These are phyloP conservation scores for Orussus abietinus DNA, from an alignment of 1,140 invertebrate genomes.

Conservation along the genomic window DNA sequence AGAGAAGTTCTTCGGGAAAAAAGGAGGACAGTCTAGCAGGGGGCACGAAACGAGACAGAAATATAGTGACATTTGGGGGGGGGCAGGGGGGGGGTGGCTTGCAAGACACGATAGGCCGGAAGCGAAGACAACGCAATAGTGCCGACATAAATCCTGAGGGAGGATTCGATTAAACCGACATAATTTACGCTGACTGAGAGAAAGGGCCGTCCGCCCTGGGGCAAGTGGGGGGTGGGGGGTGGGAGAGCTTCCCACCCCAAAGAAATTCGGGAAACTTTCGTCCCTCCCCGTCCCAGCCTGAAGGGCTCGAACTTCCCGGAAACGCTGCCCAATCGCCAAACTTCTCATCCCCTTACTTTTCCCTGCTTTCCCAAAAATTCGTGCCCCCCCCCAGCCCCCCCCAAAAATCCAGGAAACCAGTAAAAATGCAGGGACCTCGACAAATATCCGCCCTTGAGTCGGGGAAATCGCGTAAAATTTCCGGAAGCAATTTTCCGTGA, in stretches of 20 bases:
- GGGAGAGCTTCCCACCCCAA: background rate
- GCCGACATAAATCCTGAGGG: slow-evolving; percentile 39
- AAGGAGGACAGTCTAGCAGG: slow-evolving; percentile 12
- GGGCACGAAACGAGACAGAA: slow-evolving; percentile 9
- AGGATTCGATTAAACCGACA: slow-evolving; percentile 47
- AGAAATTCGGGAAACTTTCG: slow-evolving; percentile 1
- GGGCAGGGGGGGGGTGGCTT: background rate
- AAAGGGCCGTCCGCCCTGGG: background rate
- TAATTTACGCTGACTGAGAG: slow-evolving; percentile 37
- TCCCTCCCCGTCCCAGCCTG: slow-evolving; percentile 8
- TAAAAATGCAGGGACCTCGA: slow-evolving; percentile 16
- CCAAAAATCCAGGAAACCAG: slow-evolving; percentile 16
- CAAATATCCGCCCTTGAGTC: slow-evolving; percentile 5
- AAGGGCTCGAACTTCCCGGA: slow-evolving; percentile 27
- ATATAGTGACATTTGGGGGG: slow-evolving; percentile 8
- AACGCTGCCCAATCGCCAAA: slow-evolving; percentile 14
- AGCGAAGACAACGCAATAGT: slow-evolving; percentile 33
- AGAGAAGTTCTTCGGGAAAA: background rate
- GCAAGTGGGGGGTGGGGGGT: slow-evolving; percentile 4
- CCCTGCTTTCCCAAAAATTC: background rate
- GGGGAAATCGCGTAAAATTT: slow-evolving; percentile 21
- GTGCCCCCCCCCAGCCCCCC: too few relatives aligned
- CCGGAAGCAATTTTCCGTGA: too few relatives aligned
- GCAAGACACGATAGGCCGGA: slow-evolving; percentile 17
- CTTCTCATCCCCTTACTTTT: background rate